Conservation (phyloP, 2,113 vertebrate species). For the Asarcornis scutulata region DNA sequence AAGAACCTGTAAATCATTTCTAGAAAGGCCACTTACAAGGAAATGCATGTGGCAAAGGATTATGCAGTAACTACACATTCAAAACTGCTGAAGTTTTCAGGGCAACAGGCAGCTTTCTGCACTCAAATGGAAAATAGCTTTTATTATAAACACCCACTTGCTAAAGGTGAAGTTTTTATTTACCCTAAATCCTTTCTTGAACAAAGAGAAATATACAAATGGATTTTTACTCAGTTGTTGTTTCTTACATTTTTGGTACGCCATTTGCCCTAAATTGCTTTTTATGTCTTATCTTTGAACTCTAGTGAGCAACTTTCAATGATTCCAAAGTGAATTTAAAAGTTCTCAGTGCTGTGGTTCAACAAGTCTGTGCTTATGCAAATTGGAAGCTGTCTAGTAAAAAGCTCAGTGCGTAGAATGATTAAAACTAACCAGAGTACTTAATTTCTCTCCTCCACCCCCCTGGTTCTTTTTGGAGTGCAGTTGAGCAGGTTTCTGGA, state of each 20-base stretch:
- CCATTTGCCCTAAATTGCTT: slow-evolving; percentile 34
- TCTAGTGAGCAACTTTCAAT: slow-evolving; percentile 6
- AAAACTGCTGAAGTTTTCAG: not conserved
- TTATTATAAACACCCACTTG: not conserved
- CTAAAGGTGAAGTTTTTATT: not conserved
- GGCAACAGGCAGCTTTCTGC: not conserved
- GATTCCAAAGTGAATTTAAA: slow-evolving; percentile 27
- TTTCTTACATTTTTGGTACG: slow-evolving; percentile 1
- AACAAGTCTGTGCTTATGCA: slow-evolving; percentile 43
- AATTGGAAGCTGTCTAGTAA: slow-evolving; percentile 56
- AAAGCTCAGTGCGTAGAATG: slow-evolving; percentile 37
- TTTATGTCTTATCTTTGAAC: slow-evolving; percentile 58
- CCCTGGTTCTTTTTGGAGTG: slow-evolving; percentile 55
- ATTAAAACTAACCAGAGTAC: slow-evolving; percentile 72
- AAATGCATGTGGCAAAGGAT: not conserved
- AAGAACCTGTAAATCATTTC: slow-evolving; percentile 57
- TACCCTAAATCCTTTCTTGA: not conserved
- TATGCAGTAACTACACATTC: not conserved
- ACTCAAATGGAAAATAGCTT: not conserved
- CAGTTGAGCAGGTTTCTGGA: slow-evolving; percentile 66
- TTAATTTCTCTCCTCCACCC: slow-evolving; percentile 67
- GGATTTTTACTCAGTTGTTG: slow-evolving; percentile 16
- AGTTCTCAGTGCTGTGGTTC: slow-evolving; percentile 19
- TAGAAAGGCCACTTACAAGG: slow-evolving; percentile 19
- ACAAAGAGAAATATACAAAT: not conserved